Evolutionary conservation across 1,140 invertebrate genomes (phyloP).

Genomic region (Armadillidium nasatum): DNA sequence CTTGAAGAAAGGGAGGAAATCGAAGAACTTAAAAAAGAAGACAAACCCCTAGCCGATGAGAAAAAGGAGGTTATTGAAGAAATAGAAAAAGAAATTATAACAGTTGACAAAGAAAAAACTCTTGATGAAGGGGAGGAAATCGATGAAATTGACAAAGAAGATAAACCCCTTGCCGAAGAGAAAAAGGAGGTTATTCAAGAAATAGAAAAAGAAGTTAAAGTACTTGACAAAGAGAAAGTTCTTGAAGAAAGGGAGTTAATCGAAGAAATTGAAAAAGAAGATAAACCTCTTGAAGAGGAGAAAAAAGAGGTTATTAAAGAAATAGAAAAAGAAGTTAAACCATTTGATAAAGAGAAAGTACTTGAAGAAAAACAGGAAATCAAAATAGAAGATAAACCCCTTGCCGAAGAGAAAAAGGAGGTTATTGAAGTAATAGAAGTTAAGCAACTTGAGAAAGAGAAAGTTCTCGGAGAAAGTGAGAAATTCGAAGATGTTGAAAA

Average conservation of each 20-base stretch:
- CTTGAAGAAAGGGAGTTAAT: conserved; percentile 18
- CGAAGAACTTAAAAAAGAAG: no score
- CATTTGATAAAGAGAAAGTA: background rate
- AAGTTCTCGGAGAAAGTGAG: background rate
- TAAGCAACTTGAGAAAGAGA: background rate
- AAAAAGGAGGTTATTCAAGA: no score
- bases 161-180: conserved; percentile 18
- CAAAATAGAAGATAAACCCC: background rate
- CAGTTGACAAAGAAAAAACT: background rate
- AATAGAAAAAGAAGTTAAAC: conserved; percentile 11
- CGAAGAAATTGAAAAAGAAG: background rate
- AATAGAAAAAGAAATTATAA: background rate
- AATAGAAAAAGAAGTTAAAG: no score
- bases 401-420: background rate
- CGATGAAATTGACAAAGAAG: conserved; percentile 9
- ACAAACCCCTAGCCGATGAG: no score
- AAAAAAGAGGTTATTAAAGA: no score
- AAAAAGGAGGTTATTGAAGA: no score
- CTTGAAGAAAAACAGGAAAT: no score
- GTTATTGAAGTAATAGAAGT: background rate
- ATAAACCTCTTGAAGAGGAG: background rate
- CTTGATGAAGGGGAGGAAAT: background rate
- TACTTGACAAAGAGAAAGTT: no score
- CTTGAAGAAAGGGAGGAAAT: background rate
- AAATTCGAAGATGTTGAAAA: background rate